Base-by-base conservation (phyloP, 2,797 vertebrate species). In the Mallotus villosus region DNA sequence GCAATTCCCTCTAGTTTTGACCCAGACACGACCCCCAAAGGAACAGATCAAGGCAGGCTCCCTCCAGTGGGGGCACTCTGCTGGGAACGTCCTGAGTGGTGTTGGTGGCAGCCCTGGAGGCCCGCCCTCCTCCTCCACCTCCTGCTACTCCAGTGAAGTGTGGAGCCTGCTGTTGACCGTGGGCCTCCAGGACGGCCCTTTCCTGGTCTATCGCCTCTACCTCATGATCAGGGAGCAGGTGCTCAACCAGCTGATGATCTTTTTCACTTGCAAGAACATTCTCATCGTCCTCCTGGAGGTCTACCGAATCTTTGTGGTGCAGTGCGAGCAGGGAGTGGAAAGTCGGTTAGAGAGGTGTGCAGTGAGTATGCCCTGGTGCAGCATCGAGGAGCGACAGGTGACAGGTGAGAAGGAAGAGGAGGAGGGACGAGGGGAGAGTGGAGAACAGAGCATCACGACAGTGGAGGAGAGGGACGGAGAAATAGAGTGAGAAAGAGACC, bases 181-280 rank as follows among this genome's bases (percentile, higher is more conserved):
- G 7, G 90, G 87, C 29, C 87, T 94, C 63, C 94, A 94, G 66
- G 92, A 94, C 0, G 92, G 91, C 22, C 93, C 93, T 0, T 94
- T 94, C 70, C 88, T 94, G 8, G 1, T 92, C 60, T 94, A 92
- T 77, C 90, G 92, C 1, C 81, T 93, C 34, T 94, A 93, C 77
- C 89, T 94, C 57, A 90, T 93, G 89, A 74, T 90, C 61, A 79
- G 68, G 60, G 88, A 92, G 80, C 79, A 85, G 8, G 89, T 93
- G 2, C 86, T 92, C 24, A 93, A 94, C 87, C 91, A 93, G 78
- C 81, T 91, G 53, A 93, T 93, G 91, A 92, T 92, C 41, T 93
- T 93, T 73, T 94, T 94, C 80, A 92, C 90, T 57, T 94, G 93
- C 82, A 94, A 94, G 84, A 94, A 94, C 83, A 91, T 93, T 64